Evolutionary conservation across 2,888 invertebrate genomes (phyloP).

Genomic region (Metellina segmentata): DNA sequence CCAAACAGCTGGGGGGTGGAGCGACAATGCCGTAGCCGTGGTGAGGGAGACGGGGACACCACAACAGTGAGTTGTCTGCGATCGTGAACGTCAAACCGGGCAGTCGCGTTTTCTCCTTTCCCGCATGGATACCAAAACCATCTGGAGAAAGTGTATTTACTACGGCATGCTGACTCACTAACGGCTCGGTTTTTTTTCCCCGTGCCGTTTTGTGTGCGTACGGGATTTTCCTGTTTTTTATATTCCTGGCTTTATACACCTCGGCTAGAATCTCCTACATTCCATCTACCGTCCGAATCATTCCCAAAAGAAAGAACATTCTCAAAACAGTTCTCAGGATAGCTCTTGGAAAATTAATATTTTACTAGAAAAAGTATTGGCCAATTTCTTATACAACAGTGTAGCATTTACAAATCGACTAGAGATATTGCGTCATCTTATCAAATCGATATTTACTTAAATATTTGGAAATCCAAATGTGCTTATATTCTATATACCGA

Average conservation of each 20-base stretch:
- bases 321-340: neutral
- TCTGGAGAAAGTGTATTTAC: conserved; percentile 36
- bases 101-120: neutral
- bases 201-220: neutral
- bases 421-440: too few relatives aligned
- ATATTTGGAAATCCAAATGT: too few relatives aligned
- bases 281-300: neutral
- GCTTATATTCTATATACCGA: too few relatives aligned
- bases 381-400: too few relatives aligned
- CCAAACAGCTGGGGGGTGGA: conserved; percentile 70
- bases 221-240: conserved; percentile 12
- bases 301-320: neutral
- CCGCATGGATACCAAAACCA: neutral
- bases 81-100: conserved; percentile 14
- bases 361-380: neutral
- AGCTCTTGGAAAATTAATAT: neutral
- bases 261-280: conserved; percentile 5
- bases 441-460: too few relatives aligned
- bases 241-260: neutral
- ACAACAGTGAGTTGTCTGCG: conserved; percentile 7
- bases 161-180: conserved; percentile 28
- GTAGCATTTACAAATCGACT: too few relatives aligned
- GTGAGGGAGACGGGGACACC: conserved; percentile 64
- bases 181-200: conserved; percentile 44
- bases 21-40: conserved; percentile 32